phyloP scores from a whole-genome alignment of 2,888 invertebrate species.

The Azorinus chamasolen region DNA sequence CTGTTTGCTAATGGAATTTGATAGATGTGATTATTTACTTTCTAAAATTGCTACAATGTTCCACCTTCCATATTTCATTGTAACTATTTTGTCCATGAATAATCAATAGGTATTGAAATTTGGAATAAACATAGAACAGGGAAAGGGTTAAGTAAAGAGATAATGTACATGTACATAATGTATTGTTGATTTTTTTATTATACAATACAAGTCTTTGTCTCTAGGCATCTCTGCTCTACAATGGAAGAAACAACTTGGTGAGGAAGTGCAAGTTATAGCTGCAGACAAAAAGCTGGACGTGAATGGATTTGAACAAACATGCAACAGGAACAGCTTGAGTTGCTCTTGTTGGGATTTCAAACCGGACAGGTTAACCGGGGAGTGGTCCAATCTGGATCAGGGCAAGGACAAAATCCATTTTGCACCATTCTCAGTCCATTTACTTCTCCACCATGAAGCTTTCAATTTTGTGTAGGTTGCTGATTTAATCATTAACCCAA shows the following conservation, averaged over 20 bases:
- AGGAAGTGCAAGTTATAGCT: constrained; percentile 70
- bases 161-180: too few relatives aligned
- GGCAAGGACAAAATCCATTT: constrained; percentile 63
- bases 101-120: too few relatives aligned
- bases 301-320: constrained; percentile 52
- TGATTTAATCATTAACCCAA: neutral
- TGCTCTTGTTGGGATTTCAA: constrained; percentile 53
- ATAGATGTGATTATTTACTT: too few relatives aligned
- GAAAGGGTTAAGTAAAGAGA: too few relatives aligned
- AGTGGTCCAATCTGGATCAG: constrained; percentile 59
- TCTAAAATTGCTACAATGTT: too few relatives aligned
- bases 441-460: constrained; percentile 73
- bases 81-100: too few relatives aligned
- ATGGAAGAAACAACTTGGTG: constrained; percentile 75
- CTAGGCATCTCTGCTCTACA: constrained; percentile 76
- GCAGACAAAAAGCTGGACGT: constrained; percentile 51
- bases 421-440: constrained; percentile 65
- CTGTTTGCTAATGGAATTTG: too few relatives aligned
- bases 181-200: too few relatives aligned
- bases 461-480: constrained; percentile 81
- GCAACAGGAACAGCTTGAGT: constrained; percentile 59
- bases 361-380: constrained; percentile 57
- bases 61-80: too few relatives aligned
- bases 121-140: too few relatives aligned
- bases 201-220: too few relatives aligned